Evolutionary conservation across 2,113 vertebrate species (phyloP).

Genomic region (Speoplatyrhinus poulsoni): DNA sequence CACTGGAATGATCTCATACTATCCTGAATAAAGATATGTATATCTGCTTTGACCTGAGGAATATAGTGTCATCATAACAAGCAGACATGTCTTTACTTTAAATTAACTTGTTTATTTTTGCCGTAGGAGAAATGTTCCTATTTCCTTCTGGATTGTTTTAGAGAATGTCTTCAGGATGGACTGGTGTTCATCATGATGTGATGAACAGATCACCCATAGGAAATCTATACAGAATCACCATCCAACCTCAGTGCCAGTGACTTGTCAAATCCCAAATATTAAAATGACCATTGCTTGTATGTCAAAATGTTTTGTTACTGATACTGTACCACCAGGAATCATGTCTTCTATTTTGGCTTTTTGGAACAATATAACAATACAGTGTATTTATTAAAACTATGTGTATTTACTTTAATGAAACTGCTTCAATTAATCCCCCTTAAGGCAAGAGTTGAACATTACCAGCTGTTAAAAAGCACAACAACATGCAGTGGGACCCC

Average conservation of each 20-base stretch:
- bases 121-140: neutral
- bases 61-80: slow-evolving; percentile 22
- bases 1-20: neutral
- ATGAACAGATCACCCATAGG: slow-evolving; percentile 10
- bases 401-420: neutral
- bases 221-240: slow-evolving; percentile 6
- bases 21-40: slow-evolving; percentile 11
- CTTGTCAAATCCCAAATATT: neutral
- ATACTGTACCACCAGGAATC: neutral
- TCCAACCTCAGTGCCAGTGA: neutral
- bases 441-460: neutral
- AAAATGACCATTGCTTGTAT: neutral
- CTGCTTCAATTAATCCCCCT: slow-evolving; percentile 11
- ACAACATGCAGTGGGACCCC: too few species aligned
- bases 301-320: neutral
- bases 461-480: too few species aligned
- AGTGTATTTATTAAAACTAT: neutral
- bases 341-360: too few species aligned
- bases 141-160: slow-evolving; percentile 7
- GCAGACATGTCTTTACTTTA: slow-evolving; percentile 21
- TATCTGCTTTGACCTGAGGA: slow-evolving; percentile 12
- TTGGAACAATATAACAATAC: neutral
- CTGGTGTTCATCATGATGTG: neutral
- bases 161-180: slow-evolving; percentile 4
- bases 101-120: slow-evolving; percentile 6